These are phyloP conservation scores for Hippocampus mohnikei DNA, from an alignment of 2,113 vertebrate genomes.

Conservation along the genomic window DNA sequence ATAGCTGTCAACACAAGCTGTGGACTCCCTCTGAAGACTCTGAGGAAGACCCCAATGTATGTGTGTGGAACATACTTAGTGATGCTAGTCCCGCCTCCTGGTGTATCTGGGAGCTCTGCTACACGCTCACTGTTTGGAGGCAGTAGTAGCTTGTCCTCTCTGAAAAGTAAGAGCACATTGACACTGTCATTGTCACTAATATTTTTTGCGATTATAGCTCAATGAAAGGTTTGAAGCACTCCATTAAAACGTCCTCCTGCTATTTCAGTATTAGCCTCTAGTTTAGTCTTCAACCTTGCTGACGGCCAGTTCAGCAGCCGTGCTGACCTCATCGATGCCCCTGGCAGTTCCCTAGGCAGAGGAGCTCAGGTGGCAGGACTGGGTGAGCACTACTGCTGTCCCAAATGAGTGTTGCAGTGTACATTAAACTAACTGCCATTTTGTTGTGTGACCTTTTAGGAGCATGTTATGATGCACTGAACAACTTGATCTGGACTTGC, in stretches of 20 bases:
- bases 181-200: neutral
- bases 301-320: constrained; percentile 95
- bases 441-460: constrained; percentile 64
- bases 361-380: constrained; percentile 95
- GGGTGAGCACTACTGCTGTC: constrained; percentile 72
- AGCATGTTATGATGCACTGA: constrained; percentile 92
- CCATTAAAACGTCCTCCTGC: neutral
- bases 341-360: constrained; percentile 91
- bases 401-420: neutral
- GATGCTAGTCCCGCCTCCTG: constrained; percentile 92
- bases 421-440: constrained; percentile 8
- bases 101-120: constrained; percentile 93
- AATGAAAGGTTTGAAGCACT: neutral
- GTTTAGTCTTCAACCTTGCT: constrained; percentile 89
- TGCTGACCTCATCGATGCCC: constrained; percentile 92
- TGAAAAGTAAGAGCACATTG: constrained; percentile 85
- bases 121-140: constrained; percentile 96
- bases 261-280: constrained; percentile 85
- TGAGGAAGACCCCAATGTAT: constrained; percentile 93
- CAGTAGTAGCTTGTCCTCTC: constrained; percentile 89
- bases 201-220: neutral
- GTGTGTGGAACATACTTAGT: constrained; percentile 93
- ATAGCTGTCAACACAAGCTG: constrained; percentile 92
- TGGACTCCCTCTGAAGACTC: constrained; percentile 90
- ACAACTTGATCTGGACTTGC: constrained; percentile 97